Base-by-base conservation (phyloP, 2,113 vertebrate species). In the Recurvirostra avosetta region DNA sequence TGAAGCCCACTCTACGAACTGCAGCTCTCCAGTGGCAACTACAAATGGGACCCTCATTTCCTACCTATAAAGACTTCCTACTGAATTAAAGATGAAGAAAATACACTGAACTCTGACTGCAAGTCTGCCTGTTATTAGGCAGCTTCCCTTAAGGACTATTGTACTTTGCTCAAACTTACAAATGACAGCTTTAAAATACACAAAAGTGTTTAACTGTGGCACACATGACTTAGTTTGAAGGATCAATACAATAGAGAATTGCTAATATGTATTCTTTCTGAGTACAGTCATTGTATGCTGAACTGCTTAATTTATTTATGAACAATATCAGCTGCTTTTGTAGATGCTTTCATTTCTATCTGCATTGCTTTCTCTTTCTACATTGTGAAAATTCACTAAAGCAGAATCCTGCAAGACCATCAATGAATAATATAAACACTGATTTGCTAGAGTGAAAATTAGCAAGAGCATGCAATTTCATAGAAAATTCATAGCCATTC, bases 241-340 rank as follows among this genome's bases (percentile, higher is more conserved):
- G 70, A 94, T 95, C 92, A 94, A 92, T 93, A 66, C 73, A 82
- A 72, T 3, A 88, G 81, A 95, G 71, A 85, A 66, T 86, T 88
- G 63, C 22, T 94, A 86, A 93, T 92, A 86, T n/a, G 40, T 58
- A 78, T 93, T 90, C 47, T 92, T 94, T 59, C 47, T 59, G 59
- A 95, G 59, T 77, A 86, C 5, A 71, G n/a, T 63, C 59, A 66
- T 77, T 94, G 67, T 47, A 88, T 63, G 17, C 82, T 63, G 32
- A 86, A 84, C 38, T 74, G 63, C 47, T 86, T 96, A 58, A 91
- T 96, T 92, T 96, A 86, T 94, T 95, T 94, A 84, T 74, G 76
- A 94, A 65, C 40, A 85, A 72, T 41, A 73, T 75, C 70, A 80
- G 7, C 50, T 77, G 45, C 62, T 34, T 94, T 88, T 78, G 80